Conservation (phyloP, 2,797 vertebrate genomes). For the Nothura maculosa region DNA sequence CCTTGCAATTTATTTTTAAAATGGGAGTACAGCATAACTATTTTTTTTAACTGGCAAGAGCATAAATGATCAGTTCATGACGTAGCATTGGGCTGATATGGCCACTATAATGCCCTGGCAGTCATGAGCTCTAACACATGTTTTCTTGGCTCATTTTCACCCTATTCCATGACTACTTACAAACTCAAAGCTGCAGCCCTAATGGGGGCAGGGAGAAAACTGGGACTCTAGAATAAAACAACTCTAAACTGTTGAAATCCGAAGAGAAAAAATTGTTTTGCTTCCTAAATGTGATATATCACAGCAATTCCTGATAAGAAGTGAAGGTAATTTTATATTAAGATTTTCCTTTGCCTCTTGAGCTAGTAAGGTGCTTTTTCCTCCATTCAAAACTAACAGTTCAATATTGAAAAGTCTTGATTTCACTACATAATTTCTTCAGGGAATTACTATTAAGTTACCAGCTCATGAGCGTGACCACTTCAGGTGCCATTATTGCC, state of each 20-base stretch:
- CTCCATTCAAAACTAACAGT: background rate
- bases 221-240: background rate
- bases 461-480: background rate
- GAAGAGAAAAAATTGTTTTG: background rate
- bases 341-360: background rate
- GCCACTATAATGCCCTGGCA: background rate
- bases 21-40: background rate
- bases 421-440: background rate
- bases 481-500: background rate
- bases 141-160: background rate
- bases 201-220: background rate
- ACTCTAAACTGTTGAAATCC: background rate
- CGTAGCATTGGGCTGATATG: background rate
- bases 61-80: background rate
- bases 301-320: background rate
- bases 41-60: background rate
- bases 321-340: background rate
- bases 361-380: background rate
- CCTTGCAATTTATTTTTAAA: background rate
- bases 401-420: background rate
- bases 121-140: background rate
- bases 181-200: conserved; percentile 14
- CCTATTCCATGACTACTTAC: conserved; percentile 31
- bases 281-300: background rate
- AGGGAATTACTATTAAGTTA: background rate